Evolutionary conservation across 2,797 vertebrate species (phyloP), one percentile per base, ranked within the genome.

Genomic region (Anableps anableps): DNA sequence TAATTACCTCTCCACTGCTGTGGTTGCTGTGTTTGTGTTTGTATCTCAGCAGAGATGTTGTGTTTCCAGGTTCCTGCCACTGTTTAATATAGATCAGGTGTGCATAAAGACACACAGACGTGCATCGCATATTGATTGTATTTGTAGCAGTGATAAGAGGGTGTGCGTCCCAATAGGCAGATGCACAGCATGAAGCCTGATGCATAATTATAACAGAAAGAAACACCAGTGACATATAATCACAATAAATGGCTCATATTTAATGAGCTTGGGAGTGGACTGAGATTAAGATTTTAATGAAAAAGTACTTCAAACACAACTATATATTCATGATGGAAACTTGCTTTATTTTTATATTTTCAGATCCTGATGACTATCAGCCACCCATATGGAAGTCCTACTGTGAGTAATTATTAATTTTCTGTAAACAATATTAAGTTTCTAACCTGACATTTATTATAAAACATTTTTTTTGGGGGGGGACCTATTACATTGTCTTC

Each of bases 331-430:
- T 89, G 58, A 91, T 72, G 74, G 26, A 83, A 83, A 78, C 36
- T 77, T 89, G 55, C 53, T 80, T 80, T 91, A n/a, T 88, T 82
- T 84, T 80, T 91, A 60, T 93, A 74, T 88, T 90, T 97, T 95
- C 95, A 99, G 98, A 99, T 96, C 97, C 97, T 85, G 98, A 99
- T 95, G 98, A 99, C 91, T 99, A 98, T 93, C 98, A 99, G 84
- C 98, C 98, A 75, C 98, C 98, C 60, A 98, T 99, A 97, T 99
- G 98, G 98, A 99, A 99, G 96, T 99, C 98, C 36, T 99, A 99
- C 95, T 94, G 98, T 99, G 92, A 99, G 98, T 99, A 83, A 79
- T 51, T 0, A 79, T 74, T 79, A 2, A 77, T 84, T 80, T 74
- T 72, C 50, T 72, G 34, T 80, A 58, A 72, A 70, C 45, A 85